A percentile compares a stretch with the other conserved stretches of the same genome.
These are phyloP conservation scores for Drosophila rellima DNA, from an alignment of 2,888 invertebrate genomes.

Conservation along the genomic window DNA sequence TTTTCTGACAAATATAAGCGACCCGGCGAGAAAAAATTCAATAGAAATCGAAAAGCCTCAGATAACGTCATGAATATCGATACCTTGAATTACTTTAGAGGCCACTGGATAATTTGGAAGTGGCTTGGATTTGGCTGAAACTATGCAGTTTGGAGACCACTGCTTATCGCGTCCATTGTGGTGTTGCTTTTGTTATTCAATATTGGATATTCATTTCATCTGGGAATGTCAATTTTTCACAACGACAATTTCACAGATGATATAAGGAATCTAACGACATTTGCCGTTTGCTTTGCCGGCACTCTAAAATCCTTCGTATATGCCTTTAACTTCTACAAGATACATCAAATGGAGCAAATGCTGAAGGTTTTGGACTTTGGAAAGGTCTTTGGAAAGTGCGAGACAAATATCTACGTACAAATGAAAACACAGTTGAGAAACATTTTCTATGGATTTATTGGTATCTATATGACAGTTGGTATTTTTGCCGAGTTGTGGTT, in stretches of 20 bases:
- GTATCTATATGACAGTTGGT: constrained; percentile 50
- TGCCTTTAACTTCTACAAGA: constrained; percentile 49
- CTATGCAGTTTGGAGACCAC: neutral
- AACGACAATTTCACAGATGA: constrained; percentile 59
- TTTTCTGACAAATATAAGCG: no score
- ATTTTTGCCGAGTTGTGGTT: constrained; percentile 63
- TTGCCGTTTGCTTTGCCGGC: constrained; percentile 56
- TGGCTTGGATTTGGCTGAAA: constrained; percentile 47
- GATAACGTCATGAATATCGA: no score
- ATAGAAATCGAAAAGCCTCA: no score
- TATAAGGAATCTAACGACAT: constrained; percentile 66
- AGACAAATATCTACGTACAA: constrained; percentile 45
- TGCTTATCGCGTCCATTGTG: constrained; percentile 42
- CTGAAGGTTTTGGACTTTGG: constrained; percentile 61
- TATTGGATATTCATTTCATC: constrained; percentile 71
- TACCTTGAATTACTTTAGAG: constrained; percentile 3
- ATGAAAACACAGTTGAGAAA: constrained; percentile 47
- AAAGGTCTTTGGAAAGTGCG: constrained; percentile 45
- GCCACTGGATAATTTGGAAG: constrained; percentile 65
- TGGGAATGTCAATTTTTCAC: constrained; percentile 59
- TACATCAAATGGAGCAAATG: constrained; percentile 57
- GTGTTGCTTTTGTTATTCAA: constrained; percentile 50
- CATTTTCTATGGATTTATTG: constrained; percentile 50
- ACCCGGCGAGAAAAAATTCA: no score
- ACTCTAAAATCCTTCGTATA: constrained; percentile 62